Conservation (phyloP, 2,888 invertebrate species). For the Lampropteryx suffumata region DNA sequence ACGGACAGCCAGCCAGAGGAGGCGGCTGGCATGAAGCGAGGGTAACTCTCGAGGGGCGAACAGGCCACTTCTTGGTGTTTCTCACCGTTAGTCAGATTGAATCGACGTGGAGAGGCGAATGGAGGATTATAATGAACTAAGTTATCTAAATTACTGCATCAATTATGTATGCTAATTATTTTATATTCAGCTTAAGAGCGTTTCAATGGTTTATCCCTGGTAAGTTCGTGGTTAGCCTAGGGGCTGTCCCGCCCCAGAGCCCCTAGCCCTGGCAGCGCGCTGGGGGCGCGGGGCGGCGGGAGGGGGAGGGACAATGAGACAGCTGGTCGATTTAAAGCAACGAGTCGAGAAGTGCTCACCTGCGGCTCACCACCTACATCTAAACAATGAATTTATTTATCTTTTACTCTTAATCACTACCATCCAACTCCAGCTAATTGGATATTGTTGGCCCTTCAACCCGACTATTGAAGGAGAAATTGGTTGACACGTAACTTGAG, state of each 20-base stretch:
- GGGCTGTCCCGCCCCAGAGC: background rate
- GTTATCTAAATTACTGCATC: no score
- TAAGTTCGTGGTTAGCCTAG: no score
- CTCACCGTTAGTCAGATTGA: no score
- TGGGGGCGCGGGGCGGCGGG: background rate
- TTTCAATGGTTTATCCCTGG: no score
- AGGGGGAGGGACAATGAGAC: constrained; percentile 12
- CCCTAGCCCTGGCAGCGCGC: constrained; percentile 9
- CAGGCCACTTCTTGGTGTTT: no score
- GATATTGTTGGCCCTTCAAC: constrained; percentile 39
- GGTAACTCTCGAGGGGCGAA: no score
- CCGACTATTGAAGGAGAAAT: background rate
- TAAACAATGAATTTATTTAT: constrained; percentile 46
- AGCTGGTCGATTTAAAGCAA: constrained; percentile 23
- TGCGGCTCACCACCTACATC: constrained; percentile 41
- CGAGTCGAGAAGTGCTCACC: constrained; percentile 44
- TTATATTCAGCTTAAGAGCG: no score
- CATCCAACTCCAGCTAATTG: constrained; percentile 51
- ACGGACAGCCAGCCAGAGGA: constrained; percentile 25
- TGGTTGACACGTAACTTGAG: background rate
- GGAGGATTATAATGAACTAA: no score
- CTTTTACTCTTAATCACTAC: constrained; percentile 43
- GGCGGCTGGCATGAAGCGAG: no score
- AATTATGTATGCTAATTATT: no score
- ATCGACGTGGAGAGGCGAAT: no score